Evolutionary conservation across 1,140 invertebrate species (phyloP).

Genomic region (Drusus annulatus): DNA sequence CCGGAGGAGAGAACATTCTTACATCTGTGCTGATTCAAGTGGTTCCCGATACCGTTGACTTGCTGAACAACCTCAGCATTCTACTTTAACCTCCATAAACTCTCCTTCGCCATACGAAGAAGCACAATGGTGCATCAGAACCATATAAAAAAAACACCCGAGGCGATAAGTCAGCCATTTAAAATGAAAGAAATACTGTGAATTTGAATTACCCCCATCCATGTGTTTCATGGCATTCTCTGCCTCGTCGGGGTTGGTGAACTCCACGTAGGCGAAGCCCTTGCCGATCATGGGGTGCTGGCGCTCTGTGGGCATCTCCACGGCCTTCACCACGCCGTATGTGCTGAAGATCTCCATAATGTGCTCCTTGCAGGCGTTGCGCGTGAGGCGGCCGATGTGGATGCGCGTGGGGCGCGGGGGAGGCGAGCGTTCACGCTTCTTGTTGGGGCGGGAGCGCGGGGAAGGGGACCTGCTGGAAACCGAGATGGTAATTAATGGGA

Average conservation of each 20-base stretch:
- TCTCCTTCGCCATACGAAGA: no score
- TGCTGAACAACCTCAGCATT: no score
- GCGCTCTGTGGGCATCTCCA: conserved; percentile 92
- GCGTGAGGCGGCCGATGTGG: conserved; percentile 91
- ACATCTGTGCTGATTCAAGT: no score
- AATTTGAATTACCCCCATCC: conserved; percentile 88
- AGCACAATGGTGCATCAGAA: no score
- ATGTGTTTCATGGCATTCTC: conserved; percentile 99
- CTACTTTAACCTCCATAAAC: no score
- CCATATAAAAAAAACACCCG: no score
- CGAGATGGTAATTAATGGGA: no score
- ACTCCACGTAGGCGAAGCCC: conserved; percentile 97
- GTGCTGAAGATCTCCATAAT: conserved; percentile 95
- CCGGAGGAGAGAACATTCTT: no score
- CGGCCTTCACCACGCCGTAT: conserved; percentile 91
- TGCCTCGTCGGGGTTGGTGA: conserved; percentile 93
- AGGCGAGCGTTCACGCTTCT: conserved; percentile 84
- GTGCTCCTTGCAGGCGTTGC: conserved; percentile 95
- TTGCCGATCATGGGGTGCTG: conserved; percentile 87
- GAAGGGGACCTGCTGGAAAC: conserved; percentile 51
- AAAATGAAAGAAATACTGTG: no score
- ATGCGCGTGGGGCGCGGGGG: conserved; percentile 91
- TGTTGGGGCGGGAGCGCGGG: conserved; percentile 68
- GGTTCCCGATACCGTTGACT: no score
- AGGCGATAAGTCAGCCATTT: no score